Conservation (phyloP, 2,113 vertebrate genomes). For the Hypanus sabinus region DNA sequence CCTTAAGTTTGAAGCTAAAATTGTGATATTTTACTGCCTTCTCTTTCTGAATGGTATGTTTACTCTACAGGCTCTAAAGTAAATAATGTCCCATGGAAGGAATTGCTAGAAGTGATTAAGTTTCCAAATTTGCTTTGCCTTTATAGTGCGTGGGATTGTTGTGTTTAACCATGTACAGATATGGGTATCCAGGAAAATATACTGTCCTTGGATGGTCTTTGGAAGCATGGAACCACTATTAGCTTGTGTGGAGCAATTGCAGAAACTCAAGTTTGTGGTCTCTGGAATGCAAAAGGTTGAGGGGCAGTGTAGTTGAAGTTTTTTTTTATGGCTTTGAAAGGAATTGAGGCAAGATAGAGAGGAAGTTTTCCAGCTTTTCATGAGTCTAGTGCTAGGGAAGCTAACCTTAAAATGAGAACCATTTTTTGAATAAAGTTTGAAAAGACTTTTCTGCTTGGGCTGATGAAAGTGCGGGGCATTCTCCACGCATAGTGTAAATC, state of each 20-base stretch:
- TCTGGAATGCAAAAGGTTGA: neutral
- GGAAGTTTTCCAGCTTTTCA: neutral
- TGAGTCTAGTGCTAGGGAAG: neutral
- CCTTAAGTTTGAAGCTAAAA: neutral
- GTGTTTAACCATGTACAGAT: neutral
- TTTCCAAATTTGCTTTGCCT: neutral
- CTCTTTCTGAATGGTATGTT: neutral
- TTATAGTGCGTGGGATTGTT: neutral
- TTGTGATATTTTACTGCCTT: neutral
- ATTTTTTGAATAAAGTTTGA: neutral
- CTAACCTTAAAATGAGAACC: neutral
- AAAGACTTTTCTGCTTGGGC: neutral
- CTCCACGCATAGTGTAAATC: neutral
- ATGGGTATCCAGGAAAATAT: neutral
- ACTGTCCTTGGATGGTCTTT: neutral
- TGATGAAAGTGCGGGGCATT: neutral
- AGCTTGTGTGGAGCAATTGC: neutral
- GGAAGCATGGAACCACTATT: neutral
- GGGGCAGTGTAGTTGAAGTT: neutral
- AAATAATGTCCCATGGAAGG: neutral
- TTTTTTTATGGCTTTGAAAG: neutral
- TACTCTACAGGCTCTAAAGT: neutral
- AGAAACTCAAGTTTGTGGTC: neutral
- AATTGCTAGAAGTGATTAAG: neutral
- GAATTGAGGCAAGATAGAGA: neutral